Percentiles rank a stretch among this genome's conserved stretches.
Conservation (phyloP, 37 sponge, comb jelly and placozoan species). For the Cliona cf. orientalis region DNA sequence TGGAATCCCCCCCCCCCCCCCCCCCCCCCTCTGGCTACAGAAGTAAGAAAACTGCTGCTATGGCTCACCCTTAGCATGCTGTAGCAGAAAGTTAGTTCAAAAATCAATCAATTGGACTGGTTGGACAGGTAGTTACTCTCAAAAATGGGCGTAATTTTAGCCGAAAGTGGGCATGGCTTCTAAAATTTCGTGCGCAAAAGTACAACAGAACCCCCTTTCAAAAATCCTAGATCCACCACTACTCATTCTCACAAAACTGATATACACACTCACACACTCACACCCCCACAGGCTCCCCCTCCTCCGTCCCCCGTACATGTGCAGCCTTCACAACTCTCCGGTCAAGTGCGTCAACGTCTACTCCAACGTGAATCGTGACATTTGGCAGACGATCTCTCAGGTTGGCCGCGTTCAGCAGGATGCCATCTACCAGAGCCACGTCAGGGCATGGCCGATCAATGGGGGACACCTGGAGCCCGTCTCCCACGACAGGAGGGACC, state of each 20-base stretch:
- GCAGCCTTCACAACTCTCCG: slow-evolving; percentile 83
- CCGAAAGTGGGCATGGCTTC: no score
- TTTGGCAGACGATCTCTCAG: slow-evolving; percentile 64
- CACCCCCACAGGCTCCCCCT: slow-evolving; percentile 63
- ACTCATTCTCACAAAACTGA: no score
- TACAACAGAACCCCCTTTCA: no score
- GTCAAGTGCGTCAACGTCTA: slow-evolving; percentile 60
- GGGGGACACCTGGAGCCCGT: slow-evolving; percentile 57
- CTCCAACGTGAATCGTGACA: slow-evolving; percentile 49
- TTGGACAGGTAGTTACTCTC: background rate
- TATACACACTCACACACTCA: background rate
- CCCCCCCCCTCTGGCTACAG: no score
- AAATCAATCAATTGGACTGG: no score
- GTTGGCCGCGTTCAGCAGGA: slow-evolving; percentile 71
- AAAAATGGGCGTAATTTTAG: background rate
- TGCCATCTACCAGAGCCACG: slow-evolving; percentile 30
- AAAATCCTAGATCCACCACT: no score
- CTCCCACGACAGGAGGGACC: slow-evolving; percentile 30
- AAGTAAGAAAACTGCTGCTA: no score
- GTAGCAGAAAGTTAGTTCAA: no score
- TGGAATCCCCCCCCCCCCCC: no score
- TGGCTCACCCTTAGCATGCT: no score
- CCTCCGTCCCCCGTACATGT: slow-evolving; percentile 76
- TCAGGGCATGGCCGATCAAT: slow-evolving; percentile 84
- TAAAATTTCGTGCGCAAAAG: no score